phyloP scores from a whole-genome alignment of 2,113 vertebrate species.

The Scomber colias region DNA sequence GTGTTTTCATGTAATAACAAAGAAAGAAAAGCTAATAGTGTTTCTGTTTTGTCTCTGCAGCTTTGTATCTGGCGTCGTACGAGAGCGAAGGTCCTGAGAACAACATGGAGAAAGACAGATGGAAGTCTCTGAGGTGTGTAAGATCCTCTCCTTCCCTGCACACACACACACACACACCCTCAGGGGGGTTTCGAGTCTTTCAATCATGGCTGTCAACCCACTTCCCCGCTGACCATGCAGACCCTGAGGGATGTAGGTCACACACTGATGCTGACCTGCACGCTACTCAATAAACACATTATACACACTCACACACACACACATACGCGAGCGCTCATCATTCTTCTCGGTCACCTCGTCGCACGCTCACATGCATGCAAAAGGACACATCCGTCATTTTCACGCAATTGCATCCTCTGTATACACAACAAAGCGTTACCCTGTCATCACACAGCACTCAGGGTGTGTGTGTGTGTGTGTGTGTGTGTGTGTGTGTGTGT shows the following conservation, averaged over 20 bases:
- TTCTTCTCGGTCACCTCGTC: constrained; percentile 13
- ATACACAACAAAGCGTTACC: fast-evolving
- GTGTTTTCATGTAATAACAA: too few relatives aligned
- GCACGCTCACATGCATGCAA: not conserved
- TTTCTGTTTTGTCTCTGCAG: constrained; percentile 76
- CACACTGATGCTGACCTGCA: constrained; percentile 33
- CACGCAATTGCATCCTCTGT: constrained; percentile 22
- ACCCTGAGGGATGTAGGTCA: constrained; percentile 47
- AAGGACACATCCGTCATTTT: constrained; percentile 56
- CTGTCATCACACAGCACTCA: not conserved
- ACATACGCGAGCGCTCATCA: constrained; percentile 15
- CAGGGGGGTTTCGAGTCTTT: constrained; percentile 28
- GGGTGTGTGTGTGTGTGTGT: not conserved
- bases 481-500: not conserved
- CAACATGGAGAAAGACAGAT: constrained; percentile 95
- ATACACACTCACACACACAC: constrained; percentile 7
- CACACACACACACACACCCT: not conserved
- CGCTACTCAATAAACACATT: constrained; percentile 33
- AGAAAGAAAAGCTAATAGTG: not conserved
- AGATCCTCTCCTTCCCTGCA: not conserved
- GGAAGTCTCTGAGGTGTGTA: constrained; percentile 95
- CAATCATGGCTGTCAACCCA: constrained; percentile 34
- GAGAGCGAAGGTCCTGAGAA: constrained; percentile 96
- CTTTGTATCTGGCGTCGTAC: constrained; percentile 94
- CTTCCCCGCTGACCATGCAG: constrained; percentile 24